phyloP scores from a whole-genome alignment of 2,888 invertebrate species.

The Caenorhabditis angaria region DNA sequence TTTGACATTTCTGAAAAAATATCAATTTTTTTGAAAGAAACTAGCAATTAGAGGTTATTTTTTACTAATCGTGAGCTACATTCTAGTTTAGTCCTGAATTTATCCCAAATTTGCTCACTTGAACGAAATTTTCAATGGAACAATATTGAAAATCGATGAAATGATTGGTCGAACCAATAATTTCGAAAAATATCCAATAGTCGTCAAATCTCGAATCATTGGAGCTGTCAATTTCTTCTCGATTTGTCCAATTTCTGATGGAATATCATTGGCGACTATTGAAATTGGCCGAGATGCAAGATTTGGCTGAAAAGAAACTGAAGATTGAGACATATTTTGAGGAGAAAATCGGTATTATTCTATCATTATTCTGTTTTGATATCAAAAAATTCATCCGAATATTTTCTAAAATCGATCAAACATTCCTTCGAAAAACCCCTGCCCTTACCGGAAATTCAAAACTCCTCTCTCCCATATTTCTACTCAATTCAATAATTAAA shows the following conservation, averaged over 20 bases:
- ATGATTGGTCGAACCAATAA: conserved; percentile 18
- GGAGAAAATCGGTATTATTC: neutral
- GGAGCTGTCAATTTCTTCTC: conserved; percentile 18
- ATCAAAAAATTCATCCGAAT: too few species aligned
- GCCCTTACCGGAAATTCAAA: conserved; percentile 10
- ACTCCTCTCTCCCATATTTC: conserved; percentile 12
- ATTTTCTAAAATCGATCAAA: too few species aligned
- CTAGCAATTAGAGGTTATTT: neutral
- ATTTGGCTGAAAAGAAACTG: neutral
- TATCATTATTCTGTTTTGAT: too few species aligned
- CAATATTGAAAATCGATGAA: conserved; percentile 13
- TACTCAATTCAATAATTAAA: conserved; percentile 25
- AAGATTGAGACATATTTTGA: neutral
- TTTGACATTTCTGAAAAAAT: conserved; percentile 23
- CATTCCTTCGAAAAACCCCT: too few species aligned
- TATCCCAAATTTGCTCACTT: conserved; percentile 9
- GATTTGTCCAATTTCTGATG: conserved; percentile 5
- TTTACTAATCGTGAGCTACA: too few species aligned
- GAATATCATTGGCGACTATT: conserved; percentile 1
- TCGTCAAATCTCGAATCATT: conserved; percentile 29
- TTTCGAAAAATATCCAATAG: conserved; percentile 35
- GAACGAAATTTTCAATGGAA: conserved; percentile 28
- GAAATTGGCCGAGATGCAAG: neutral
- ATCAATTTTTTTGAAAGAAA: too few species aligned
- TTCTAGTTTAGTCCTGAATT: too few species aligned